Conservation (phyloP, 2,797 vertebrate genomes). For the Poecilia gillii region DNA sequence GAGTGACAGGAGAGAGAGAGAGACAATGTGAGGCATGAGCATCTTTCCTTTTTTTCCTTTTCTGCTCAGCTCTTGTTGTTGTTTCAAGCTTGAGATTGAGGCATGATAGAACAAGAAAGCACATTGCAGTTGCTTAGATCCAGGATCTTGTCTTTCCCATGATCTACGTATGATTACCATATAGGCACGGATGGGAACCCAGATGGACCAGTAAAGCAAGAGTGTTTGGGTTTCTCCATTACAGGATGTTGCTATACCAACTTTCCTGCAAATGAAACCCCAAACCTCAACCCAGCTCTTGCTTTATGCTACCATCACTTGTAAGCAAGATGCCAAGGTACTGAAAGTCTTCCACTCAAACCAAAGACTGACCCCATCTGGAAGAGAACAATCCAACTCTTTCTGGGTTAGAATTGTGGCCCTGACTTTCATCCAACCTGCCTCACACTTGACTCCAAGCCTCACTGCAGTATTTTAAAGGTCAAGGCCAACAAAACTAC, state of each 20-base stretch:
- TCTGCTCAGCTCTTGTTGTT: background rate
- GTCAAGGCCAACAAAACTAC: background rate
- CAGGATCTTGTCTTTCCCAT: background rate
- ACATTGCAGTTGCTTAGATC: background rate
- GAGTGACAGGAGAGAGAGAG: too few relatives aligned
- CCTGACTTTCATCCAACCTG: background rate
- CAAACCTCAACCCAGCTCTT: background rate
- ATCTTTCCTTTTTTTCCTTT: too few relatives aligned
- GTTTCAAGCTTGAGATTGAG: background rate
- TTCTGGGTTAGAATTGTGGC: background rate
- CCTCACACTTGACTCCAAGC: background rate
- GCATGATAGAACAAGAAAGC: background rate
- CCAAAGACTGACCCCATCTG: background rate
- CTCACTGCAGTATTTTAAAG: background rate
- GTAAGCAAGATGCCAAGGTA: background rate
- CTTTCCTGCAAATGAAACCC: background rate
- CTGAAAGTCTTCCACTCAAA: background rate
- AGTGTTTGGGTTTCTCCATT: background rate
- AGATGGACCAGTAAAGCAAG: background rate
- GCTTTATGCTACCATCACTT: background rate
- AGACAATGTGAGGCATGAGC: too few relatives aligned
- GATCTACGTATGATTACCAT: background rate
- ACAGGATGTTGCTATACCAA: background rate
- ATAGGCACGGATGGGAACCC: background rate
- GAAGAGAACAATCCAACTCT: background rate